Evolutionary conservation across 2,888 invertebrate genomes (phyloP).

Genomic region (Himalopsyche kuldschensis): DNA sequence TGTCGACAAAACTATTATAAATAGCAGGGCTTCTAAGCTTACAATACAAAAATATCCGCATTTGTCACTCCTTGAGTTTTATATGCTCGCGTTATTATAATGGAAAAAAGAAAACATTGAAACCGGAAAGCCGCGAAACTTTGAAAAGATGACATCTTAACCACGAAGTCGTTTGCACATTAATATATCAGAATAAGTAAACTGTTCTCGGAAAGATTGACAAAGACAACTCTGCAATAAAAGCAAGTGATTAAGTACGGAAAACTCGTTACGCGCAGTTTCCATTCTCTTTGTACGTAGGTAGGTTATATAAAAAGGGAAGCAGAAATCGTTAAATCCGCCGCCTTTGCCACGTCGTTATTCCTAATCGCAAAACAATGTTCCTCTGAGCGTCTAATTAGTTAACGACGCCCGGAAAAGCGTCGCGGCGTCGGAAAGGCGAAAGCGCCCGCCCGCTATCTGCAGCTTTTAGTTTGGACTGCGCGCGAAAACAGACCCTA

Average conservation of each 20-base stretch:
- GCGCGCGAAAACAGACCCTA: not conserved
- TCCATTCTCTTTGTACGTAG: not conserved
- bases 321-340: conserved; percentile 14
- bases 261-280: not conserved
- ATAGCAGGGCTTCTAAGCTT: too few species aligned
- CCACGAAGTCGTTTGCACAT: not conserved
- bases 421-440: not conserved
- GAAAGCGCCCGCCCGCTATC: not conserved
- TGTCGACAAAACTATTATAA: too few species aligned
- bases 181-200: not conserved
- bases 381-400: conserved; percentile 39
- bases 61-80: too few species aligned
- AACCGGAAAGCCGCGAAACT: too few species aligned
- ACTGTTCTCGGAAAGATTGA: not conserved
- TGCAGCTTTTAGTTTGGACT: not conserved
- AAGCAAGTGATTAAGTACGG: not conserved
- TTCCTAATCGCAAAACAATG: conserved; percentile 38
- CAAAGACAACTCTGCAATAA: not conserved
- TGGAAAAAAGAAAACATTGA: too few species aligned
- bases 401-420: conserved; percentile 34
- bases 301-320: not conserved
- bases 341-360: conserved; percentile 19
- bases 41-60: too few species aligned
- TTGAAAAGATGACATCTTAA: not conserved
- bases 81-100: too few species aligned